These are phyloP conservation scores for Dryococelus australis DNA, from an alignment of 2,888 invertebrate genomes.

Conservation along the genomic window DNA sequence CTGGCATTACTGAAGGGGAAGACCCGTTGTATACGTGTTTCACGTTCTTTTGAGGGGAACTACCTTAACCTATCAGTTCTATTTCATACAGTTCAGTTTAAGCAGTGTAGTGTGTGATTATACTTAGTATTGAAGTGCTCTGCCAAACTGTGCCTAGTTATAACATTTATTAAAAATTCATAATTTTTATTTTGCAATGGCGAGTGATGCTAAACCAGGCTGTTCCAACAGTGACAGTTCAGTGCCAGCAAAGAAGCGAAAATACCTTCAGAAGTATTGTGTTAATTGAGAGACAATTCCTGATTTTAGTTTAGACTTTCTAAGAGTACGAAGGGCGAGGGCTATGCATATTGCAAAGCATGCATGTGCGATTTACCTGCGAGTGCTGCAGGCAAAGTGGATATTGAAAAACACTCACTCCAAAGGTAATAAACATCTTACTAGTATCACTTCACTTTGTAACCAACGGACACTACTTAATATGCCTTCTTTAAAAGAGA, in stretches of 20 bases:
- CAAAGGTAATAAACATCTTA: background rate
- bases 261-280: background rate
- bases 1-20: too few relatives aligned
- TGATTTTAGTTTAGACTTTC: background rate
- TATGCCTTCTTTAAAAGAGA: background rate
- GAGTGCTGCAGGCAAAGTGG: constrained; percentile 1
- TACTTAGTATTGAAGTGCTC: background rate
- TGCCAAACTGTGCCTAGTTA: too few relatives aligned
- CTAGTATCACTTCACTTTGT: background rate
- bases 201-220: background rate
- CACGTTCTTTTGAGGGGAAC: too few relatives aligned
- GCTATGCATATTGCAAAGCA: too few relatives aligned
- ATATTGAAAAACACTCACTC: constrained; percentile 7
- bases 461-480: background rate
- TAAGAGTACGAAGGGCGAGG: background rate
- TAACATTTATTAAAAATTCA: background rate
- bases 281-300: background rate
- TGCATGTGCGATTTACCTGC: background rate
- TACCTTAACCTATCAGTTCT: too few relatives aligned
- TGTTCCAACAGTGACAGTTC: background rate
- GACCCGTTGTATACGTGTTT: too few relatives aligned
- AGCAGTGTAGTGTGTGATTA: too few relatives aligned
- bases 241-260: background rate
- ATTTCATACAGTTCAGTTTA: too few relatives aligned
- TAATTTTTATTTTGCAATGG: background rate